Evolutionary conservation across 2,113 vertebrate genomes (phyloP).

Genomic region (Neodon shergylaensis): DNA sequence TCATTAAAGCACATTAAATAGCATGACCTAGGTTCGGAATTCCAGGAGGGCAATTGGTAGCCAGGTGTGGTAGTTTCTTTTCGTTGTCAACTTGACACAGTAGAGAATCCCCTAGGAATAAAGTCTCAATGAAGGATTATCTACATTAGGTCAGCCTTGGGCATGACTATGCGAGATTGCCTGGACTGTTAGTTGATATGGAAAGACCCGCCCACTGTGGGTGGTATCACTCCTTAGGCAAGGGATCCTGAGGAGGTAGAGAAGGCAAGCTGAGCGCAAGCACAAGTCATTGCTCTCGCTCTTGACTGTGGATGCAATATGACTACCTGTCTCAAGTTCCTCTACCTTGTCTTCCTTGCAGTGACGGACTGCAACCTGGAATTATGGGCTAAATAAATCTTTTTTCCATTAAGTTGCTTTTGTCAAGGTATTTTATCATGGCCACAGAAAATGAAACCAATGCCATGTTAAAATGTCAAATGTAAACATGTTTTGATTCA

Average conservation of each 20-base stretch:
- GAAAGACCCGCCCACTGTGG: not conserved
- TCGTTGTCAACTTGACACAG: not conserved
- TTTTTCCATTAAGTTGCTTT: not conserved
- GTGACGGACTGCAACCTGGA: not conserved
- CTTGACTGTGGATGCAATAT: not conserved
- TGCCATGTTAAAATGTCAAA: not conserved
- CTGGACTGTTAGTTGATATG: not conserved
- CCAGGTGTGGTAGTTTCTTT: not conserved
- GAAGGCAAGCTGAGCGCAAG: not conserved
- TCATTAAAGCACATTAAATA: not conserved
- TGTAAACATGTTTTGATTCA: not conserved
- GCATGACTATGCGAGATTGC: not conserved
- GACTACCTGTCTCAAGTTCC: not conserved
- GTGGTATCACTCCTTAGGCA: not conserved
- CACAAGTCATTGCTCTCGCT: not conserved
- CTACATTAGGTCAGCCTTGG: too few species aligned
- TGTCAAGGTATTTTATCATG: not conserved
- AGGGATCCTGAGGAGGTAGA: too few species aligned
- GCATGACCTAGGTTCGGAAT: not conserved
- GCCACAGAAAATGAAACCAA: not conserved
- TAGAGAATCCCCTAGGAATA: not conserved
- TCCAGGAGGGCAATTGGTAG: not conserved
- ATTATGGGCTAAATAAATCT: not conserved
- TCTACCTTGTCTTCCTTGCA: not conserved
- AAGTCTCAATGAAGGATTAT: not conserved